phyloP scores from a whole-genome alignment of 2,888 invertebrate genomes.

The Podotricha telesiphe region DNA sequence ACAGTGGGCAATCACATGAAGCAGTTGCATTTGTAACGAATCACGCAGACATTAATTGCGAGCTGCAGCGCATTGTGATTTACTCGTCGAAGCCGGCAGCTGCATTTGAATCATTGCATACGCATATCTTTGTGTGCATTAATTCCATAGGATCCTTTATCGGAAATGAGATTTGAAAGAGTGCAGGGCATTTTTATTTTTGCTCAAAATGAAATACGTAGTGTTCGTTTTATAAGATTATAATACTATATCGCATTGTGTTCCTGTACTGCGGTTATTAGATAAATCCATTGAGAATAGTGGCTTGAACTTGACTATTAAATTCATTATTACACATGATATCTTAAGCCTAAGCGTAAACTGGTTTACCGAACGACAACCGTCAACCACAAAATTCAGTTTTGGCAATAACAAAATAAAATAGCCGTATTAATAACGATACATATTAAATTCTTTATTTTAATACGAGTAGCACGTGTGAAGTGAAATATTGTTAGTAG shows the following conservation, averaged over 20 bases:
- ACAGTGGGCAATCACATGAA: conserved; percentile 24
- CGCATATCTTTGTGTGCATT: conserved; percentile 43
- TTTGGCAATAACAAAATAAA: neutral
- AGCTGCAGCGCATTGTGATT: conserved; percentile 62
- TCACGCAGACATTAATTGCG: conserved; percentile 69
- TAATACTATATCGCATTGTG: no score
- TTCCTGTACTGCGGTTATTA: no score
- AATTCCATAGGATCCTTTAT: conserved; percentile 41
- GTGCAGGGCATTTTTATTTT: conserved; percentile 5
- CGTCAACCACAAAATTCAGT: no score
- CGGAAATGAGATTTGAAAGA: conserved; percentile 31
- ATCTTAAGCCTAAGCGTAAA: no score
- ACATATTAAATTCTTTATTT: neutral
- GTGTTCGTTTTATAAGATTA: neutral
- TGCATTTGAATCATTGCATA: conserved; percentile 71
- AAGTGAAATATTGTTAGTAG: conserved; percentile 18
- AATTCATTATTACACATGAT: no score
- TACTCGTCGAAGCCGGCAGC: conserved; percentile 68
- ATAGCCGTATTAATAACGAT: neutral
- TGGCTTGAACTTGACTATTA: no score
- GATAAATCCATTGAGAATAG: no score
- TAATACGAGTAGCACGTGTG: neutral
- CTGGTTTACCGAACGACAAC: neutral
- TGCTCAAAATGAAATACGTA: neutral
- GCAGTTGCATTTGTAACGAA: conserved; percentile 45